Conservation (phyloP, 1,140 invertebrate species). For the Drosophila nannoptera region DNA sequence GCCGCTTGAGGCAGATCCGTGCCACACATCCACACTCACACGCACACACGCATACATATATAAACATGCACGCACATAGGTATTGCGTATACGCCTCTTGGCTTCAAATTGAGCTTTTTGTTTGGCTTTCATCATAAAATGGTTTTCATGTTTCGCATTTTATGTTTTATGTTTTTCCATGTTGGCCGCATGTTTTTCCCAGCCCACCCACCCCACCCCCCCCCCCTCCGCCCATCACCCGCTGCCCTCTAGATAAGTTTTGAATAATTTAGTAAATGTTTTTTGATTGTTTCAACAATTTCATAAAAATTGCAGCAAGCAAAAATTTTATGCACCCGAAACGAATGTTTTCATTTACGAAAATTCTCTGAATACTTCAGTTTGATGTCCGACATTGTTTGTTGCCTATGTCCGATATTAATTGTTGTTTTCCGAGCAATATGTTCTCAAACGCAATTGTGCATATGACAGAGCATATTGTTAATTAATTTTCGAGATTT, state of each 20-base stretch:
- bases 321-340: neutral
- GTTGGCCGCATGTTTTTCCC: constrained; percentile 38
- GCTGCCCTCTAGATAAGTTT: constrained; percentile 29
- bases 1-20: neutral
- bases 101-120: constrained; percentile 39
- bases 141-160: constrained; percentile 52
- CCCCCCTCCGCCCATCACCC: too few species aligned
- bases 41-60: neutral
- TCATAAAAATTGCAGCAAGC: neutral
- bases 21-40: too few species aligned
- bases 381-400: neutral
- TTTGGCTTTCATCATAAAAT: constrained; percentile 57
- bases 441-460: too few species aligned
- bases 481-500: too few species aligned
- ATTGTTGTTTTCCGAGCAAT: too few species aligned
- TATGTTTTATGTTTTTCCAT: constrained; percentile 26
- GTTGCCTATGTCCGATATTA: too few species aligned
- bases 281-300: constrained; percentile 38
- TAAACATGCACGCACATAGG: neutral
- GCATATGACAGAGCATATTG: too few species aligned
- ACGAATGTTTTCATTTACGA: constrained; percentile 8
- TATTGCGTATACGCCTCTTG: neutral
- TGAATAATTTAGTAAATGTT: constrained; percentile 60
- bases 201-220: constrained; percentile 1
- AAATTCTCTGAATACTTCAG: neutral